These are phyloP conservation scores for Characodon lateralis DNA, from an alignment of 2,797 vertebrate species.

Conservation along the genomic window DNA sequence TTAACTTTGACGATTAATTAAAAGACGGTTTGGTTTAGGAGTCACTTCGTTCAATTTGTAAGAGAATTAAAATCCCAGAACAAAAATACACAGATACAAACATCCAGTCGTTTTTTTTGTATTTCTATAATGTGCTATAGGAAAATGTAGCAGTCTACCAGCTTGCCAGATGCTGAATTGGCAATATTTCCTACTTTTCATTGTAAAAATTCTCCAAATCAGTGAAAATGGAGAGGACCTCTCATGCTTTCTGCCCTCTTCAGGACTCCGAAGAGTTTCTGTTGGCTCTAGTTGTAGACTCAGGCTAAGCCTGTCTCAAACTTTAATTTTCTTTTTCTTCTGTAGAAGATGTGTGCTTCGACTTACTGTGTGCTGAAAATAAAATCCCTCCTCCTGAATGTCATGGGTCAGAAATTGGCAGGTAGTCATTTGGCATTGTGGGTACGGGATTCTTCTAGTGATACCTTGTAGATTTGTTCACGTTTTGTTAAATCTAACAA, in stretches of 20 bases:
- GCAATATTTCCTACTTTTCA: background rate
- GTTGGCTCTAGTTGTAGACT: background rate
- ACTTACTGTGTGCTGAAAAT: background rate
- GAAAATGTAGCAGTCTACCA: background rate
- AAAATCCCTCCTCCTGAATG: background rate
- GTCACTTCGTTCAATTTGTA: background rate
- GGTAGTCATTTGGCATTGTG: background rate
- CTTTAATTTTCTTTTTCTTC: background rate
- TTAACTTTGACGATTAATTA: background rate
- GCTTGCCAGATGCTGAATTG: background rate
- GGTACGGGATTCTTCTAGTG: background rate
- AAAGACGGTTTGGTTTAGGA: slow-evolving; percentile 2
- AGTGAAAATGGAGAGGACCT: background rate
- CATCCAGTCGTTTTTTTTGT: background rate
- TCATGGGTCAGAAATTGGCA: background rate
- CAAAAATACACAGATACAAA: background rate
- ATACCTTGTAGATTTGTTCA: background rate
- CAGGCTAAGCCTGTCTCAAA: background rate
- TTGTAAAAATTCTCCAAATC: background rate
- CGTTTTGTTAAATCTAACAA: background rate
- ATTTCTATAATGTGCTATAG: background rate
- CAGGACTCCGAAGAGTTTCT: background rate
- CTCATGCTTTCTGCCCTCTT: background rate
- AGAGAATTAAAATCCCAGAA: background rate
- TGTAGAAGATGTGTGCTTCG: background rate